phyloP scores from a whole-genome alignment of 1,140 invertebrate genomes.

The Hyphantria cunea region DNA sequence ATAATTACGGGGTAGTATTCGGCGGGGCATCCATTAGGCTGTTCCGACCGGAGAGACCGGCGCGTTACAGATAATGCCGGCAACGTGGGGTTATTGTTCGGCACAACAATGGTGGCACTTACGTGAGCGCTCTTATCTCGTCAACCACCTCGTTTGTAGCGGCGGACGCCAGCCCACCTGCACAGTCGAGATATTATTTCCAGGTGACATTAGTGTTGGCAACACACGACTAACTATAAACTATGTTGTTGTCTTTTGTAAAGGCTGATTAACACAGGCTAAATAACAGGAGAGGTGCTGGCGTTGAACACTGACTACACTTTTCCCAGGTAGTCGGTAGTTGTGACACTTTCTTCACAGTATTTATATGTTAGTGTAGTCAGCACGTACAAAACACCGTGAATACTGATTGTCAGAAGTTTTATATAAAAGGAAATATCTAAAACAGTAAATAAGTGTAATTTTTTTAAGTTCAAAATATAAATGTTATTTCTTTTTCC shows the following conservation, averaged over 20 bases:
- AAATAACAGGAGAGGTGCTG: too few relatives aligned
- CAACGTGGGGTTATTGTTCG: slow-evolving; percentile 54
- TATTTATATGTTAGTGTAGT: too few relatives aligned
- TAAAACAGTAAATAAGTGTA: too few relatives aligned
- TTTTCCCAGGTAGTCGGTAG: too few relatives aligned
- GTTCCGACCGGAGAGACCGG: slow-evolving; percentile 42
- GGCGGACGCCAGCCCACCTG: slow-evolving; percentile 47
- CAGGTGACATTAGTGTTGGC: slow-evolving; percentile 27
- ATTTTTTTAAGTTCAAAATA: too few relatives aligned
- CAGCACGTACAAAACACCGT: too few relatives aligned
- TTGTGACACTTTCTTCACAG: too few relatives aligned
- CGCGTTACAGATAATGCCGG: slow-evolving; percentile 56
- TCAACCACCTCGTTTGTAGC: slow-evolving; percentile 64
- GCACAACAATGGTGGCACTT: slow-evolving; percentile 62
- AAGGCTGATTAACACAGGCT: too few relatives aligned
- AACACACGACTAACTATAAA: slow-evolving; percentile 24
- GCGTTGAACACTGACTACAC: too few relatives aligned
- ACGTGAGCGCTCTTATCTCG: slow-evolving; percentile 62
- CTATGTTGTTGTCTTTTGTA: slow-evolving; percentile 15
- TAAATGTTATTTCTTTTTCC: too few relatives aligned
- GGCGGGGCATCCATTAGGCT: slow-evolving; percentile 56
- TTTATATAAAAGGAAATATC: too few relatives aligned
- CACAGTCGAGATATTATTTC: slow-evolving; percentile 37
- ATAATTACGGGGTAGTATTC: slow-evolving; percentile 57
- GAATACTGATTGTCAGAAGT: too few relatives aligned